Evolutionary conservation across 2,888 invertebrate genomes (phyloP), one percentile per base, ranked within the genome.

Genomic region (Lobophora halterata): DNA sequence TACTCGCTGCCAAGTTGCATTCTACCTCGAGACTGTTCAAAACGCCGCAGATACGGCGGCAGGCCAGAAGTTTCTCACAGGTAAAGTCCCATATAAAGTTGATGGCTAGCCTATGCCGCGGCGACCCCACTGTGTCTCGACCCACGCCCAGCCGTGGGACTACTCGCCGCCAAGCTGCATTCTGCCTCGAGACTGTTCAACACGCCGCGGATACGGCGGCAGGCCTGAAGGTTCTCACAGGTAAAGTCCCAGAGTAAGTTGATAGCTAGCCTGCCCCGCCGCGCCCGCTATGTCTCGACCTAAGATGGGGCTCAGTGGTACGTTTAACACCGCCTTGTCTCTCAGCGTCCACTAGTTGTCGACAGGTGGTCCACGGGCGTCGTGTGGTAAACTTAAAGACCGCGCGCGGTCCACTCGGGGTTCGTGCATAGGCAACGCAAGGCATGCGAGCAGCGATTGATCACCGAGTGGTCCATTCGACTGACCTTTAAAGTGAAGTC

Each of bases 71-170:
- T 73, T 94, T 92, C 70, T 94, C 95, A 51, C 94, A 94, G 89
- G 92, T 92, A 67, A 37, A 18, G n/a, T n/a, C n/a, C n/a, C n/a
- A n/a, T n/a, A n/a, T n/a, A n/a, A n/a, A n/a, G n/a, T n/a, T n/a
- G n/a, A n/a, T n/a, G n/a, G n/a, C n/a, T 98, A 43, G 91, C 97
- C 19, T 90, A 95, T 62, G 95, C 95, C 6, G 95, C 96, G 2
- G 92, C 95, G 47, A 96, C 95, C 6, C 95, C 95, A 2, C 83
- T 98, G 17, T 97, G 97, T 73, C 89, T n/a, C 31, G 97, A 97
- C 79, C 96, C 97, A 2, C 92, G 94, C 61, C 95, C 95, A 1
- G 90, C 93, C 12, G 93, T 96, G 21, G 93, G 94, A 13, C 79
- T 94, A 29, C 88, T 94, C 38, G 91, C 93, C 14, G 94, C 95